Evolutionary conservation across 2,797 vertebrate genomes (phyloP).

Genomic region (Pteronotus mesoamericanus): DNA sequence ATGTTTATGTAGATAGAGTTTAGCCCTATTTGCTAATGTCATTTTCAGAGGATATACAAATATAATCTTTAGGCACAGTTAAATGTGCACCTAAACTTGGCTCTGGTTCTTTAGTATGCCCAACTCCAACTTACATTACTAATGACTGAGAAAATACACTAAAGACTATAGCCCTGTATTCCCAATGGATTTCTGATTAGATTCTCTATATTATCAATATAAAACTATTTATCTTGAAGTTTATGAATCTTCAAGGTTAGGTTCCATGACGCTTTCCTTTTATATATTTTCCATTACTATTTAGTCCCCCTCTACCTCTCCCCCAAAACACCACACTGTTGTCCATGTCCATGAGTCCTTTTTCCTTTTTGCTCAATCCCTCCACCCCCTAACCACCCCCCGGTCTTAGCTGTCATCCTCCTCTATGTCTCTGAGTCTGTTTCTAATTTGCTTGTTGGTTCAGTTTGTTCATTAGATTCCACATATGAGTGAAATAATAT

Average conservation of each 20-base stretch:
- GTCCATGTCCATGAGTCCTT: too few species aligned
- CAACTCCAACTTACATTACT: neutral
- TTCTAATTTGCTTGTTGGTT: too few species aligned
- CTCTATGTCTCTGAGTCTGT: too few species aligned
- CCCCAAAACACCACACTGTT: too few species aligned
- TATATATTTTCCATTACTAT: too few species aligned
- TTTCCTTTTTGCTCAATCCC: too few species aligned
- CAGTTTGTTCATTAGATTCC: too few species aligned
- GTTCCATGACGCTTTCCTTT: neutral
- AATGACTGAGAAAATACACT: neutral
- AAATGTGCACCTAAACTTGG: neutral
- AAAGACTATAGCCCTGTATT: neutral
- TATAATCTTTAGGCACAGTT: neutral
- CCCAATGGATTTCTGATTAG: neutral
- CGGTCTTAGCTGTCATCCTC: too few species aligned
- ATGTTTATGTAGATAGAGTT: neutral
- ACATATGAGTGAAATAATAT: too few species aligned
- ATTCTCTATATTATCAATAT: neutral
- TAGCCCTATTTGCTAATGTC: neutral
- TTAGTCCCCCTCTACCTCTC: too few species aligned
- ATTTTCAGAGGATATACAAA: neutral
- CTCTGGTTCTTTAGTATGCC: neutral
- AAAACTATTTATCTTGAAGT: neutral
- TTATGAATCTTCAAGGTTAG: neutral
- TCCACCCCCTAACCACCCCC: too few species aligned